Evolutionary conservation across 2,113 vertebrate species (phyloP), one percentile per base, ranked within the genome.

Genomic region (Poicephalus meyeri): DNA sequence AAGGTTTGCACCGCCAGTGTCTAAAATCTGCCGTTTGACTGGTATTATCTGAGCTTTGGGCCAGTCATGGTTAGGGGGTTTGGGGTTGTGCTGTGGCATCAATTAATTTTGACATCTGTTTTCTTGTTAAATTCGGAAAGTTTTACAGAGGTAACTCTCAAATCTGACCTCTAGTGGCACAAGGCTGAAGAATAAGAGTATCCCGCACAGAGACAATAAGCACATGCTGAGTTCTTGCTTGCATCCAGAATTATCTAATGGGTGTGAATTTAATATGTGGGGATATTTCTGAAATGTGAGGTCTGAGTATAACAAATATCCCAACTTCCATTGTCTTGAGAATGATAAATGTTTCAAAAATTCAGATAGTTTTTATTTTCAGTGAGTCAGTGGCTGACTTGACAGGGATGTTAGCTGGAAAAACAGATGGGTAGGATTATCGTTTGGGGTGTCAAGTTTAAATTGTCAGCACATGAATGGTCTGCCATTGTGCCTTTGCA

Each of bases 401-500:
- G 53, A 19, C 16, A 20, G n/a, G 6, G 4, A 6, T 16, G 31
- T 66, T 56, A 28, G 39, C 23, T 21, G 77, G 42, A 3, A 23
- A 53, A 39, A 21, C 17, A 37, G 70, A 26, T 3, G 6, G 28
- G 25, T 16, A 26, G 58, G 35, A 1, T 25, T 6, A 18, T 11
- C 28, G 6, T 58, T 69, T 33, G 46, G 25, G 52, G 9, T 65
- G 28, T 21, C 42, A 44, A 4, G 16, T 50, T 47, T 24, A 66
- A n/a, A 33, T 6, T 1, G 1, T 1, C 52, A 7, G 46, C 2
- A 3, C 26, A 6, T 7, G 28, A 12, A 7, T 9, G 2, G 3
- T 33, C 39, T 23, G 24, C 29, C 1, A 0, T 4, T 23, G 37
- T 39, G 50, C 42, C 46, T 10, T 46, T 12, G 20, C 44, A 11